phyloP scores from a whole-genome alignment of 2,113 vertebrate species.

The Chiloscyllium plagiosum region DNA sequence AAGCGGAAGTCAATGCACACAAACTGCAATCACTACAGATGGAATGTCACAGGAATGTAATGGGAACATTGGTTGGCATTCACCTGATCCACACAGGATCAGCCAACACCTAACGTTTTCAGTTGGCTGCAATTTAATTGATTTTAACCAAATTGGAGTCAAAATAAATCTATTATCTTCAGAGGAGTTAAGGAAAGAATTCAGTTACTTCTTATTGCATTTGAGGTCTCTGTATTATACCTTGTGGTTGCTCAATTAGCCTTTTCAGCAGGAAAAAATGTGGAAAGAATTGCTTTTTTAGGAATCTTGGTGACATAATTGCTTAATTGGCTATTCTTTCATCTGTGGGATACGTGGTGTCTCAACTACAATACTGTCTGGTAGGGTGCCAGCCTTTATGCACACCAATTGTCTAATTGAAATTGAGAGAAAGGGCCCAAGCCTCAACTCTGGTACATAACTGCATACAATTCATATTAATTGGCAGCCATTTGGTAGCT shows the following conservation, averaged over 20 bases:
- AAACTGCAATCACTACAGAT: no score
- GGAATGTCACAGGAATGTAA: no score
- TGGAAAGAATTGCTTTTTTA: background rate
- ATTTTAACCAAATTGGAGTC: background rate
- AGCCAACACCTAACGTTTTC: background rate
- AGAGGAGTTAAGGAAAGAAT: background rate
- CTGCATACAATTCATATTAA: background rate
- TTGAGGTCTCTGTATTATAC: background rate
- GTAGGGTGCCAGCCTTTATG: background rate
- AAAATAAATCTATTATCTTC: background rate
- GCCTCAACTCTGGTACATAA: background rate
- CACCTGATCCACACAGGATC: no score
- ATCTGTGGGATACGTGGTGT: background rate
- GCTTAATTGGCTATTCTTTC: background rate
- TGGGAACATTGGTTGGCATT: no score
- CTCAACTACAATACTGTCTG: background rate
- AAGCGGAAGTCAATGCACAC: no score
- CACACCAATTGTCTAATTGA: background rate
- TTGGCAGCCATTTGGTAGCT: background rate
- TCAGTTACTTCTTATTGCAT: background rate
- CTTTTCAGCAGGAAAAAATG: background rate
- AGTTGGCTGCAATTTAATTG: background rate
- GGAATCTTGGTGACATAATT: background rate
- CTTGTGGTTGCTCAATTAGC: background rate
- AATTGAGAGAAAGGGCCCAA: background rate